Percentiles rank a stretch among this genome's conserved stretches.
These are phyloP conservation scores for Australoheros facetus DNA, from an alignment of 2,797 vertebrate species.

Conservation along the genomic window DNA sequence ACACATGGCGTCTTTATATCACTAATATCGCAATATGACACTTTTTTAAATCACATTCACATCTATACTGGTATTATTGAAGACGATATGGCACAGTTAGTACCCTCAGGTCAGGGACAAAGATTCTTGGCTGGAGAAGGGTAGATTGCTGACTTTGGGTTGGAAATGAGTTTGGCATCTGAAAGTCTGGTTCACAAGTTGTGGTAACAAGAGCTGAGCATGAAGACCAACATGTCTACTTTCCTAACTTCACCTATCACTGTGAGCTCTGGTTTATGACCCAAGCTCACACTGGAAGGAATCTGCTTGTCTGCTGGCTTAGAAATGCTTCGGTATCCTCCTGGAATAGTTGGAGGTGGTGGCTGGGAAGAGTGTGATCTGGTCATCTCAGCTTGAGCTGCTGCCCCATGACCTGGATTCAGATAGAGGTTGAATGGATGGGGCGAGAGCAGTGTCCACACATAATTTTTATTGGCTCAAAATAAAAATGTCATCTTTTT, in stretches of 20 bases:
- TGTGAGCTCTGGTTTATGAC: not conserved
- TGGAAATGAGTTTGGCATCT: not conserved
- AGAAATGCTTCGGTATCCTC: not conserved
- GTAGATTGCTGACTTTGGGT: not conserved
- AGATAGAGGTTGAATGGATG: not conserved
- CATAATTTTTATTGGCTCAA: not conserved
- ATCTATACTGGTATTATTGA: no score
- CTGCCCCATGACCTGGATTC: no score
- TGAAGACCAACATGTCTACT: not conserved
- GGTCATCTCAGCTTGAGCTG: no score
- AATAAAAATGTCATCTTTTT: not conserved
- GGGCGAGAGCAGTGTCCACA: not conserved
- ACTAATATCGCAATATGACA: not conserved
- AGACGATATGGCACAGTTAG: not conserved
- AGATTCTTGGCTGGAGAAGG: not conserved
- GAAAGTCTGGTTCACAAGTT: not conserved
- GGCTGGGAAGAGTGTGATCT: no score
- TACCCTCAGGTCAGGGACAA: not conserved
- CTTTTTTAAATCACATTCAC: no score
- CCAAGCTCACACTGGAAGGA: not conserved
- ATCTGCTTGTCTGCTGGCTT: not conserved
- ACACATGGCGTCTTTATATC: no score
- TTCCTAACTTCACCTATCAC: not conserved
- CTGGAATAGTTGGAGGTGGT: not conserved
- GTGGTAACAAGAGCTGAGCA: not conserved